A percentile compares a stretch with the other conserved stretches of the same genome.
Evolutionary conservation across 2,888 invertebrate genomes (phyloP).

Genomic region (Diaprepes abbreviatus): DNA sequence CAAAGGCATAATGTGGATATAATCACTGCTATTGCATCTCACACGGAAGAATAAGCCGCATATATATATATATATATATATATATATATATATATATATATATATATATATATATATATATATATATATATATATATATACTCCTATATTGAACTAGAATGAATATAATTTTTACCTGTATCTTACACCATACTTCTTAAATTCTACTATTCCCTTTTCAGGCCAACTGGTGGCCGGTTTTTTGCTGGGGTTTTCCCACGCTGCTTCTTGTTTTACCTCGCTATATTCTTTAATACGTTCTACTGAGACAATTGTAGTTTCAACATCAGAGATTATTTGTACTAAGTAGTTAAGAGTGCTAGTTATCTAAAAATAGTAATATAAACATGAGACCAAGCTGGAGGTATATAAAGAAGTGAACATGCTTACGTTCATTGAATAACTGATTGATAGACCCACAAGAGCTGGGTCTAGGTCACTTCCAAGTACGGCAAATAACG

Average conservation of each 20-base stretch:
- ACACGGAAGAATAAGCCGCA: too few species aligned
- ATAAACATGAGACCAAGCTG: too few species aligned
- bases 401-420: too few species aligned
- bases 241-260: constrained; percentile 76
- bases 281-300: constrained; percentile 97
- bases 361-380: constrained; percentile 42
- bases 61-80: too few species aligned
- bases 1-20: too few species aligned
- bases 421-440: constrained; percentile 73
- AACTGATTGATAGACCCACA: constrained; percentile 80
- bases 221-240: constrained; percentile 85
- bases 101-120: too few species aligned
- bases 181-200: constrained; percentile 85
- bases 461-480: constrained; percentile 81
- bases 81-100: too few species aligned
- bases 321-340: constrained; percentile 94
- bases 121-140: too few species aligned
- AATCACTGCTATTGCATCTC: too few species aligned
- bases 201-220: constrained; percentile 80
- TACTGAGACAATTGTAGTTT: constrained; percentile 96
- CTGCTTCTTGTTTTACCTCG: constrained; percentile 85
- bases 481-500: constrained; percentile 89
- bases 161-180: constrained; percentile 78
- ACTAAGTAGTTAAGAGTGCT: constrained; percentile 85
- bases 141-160: too few species aligned